A percentile compares a stretch with the other conserved stretches of the same genome.
These are phyloP conservation scores for Plecotus auritus DNA, from an alignment of 2,113 vertebrate species.

Conservation along the genomic window DNA sequence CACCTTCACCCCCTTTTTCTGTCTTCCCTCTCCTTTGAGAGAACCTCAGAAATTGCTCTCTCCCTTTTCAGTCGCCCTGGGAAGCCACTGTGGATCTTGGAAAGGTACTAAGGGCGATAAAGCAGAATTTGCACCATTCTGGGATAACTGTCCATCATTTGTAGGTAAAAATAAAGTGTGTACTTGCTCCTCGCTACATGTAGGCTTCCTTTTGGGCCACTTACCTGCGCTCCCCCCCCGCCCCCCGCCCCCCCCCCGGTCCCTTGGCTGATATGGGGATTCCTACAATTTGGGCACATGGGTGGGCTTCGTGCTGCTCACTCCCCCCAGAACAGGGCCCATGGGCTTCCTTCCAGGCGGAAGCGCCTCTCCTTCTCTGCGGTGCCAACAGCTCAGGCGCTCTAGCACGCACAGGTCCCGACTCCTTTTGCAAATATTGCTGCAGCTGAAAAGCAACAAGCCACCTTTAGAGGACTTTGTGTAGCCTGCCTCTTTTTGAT, in stretches of 20 bases:
- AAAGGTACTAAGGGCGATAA: constrained; percentile 32
- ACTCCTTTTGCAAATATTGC: constrained; percentile 41
- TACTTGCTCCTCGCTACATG: neutral
- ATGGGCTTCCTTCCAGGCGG: neutral
- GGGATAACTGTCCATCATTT: constrained; percentile 39
- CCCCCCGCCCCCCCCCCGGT: neutral
- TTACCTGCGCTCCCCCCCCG: no score
- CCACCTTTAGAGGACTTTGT: constrained; percentile 29
- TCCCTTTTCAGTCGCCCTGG: neutral
- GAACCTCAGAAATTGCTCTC: neutral
- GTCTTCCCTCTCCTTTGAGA: neutral
- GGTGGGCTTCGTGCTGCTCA: neutral
- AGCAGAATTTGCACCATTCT: constrained; percentile 42
- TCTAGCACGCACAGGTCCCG: neutral
- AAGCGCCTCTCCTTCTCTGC: neutral
- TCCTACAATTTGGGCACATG: neutral
- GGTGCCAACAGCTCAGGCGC: neutral
- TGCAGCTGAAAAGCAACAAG: neutral
- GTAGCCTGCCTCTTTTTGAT: constrained; percentile 27
- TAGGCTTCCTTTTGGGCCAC: neutral
- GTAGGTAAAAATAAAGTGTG: constrained; percentile 47
- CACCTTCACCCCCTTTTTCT: neutral
- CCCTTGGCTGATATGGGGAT: neutral
- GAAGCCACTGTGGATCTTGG: constrained; percentile 4
- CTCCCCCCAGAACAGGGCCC: neutral